Base-by-base conservation (phyloP, 2,797 vertebrate genomes). In the Danionella dracula region DNA sequence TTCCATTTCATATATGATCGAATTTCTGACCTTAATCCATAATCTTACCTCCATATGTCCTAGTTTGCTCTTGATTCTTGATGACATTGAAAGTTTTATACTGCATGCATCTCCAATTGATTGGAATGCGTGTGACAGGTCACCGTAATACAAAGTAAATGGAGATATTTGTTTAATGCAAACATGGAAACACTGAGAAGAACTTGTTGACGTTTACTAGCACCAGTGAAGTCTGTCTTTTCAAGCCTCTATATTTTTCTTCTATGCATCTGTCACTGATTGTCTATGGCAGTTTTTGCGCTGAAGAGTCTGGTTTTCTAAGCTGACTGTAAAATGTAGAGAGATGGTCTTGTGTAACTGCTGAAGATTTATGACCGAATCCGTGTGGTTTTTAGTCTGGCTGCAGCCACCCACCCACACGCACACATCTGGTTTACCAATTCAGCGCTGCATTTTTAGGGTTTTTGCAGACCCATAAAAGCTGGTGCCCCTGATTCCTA, bases 381-480 rank as follows among this genome's bases (percentile, higher is more conserved):
- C 11, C 50, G 12, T 49, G 51, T 38, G 19, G 10, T 19, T 34
- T 8, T 21, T 50, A n/a, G 16, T 41, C 48, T 15, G 8, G 34
- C 17, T 56, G 21, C 17, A 38, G 8, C 19, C 32, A 7, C 71
- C 31, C 12, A 55, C 23, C n/a, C 31, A 37, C 23, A 27, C 23
- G 34, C 12, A 55, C 23, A 16, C 31, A 37, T 19, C 61, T 40
- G 66, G 68, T 76, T 79, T 64, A 70, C 64, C 56, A 2, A 21
- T 48, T 65, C 71, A 68, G 46, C 42, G 68, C 32, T 7, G 6
- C 27, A 31, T 38, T 72, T 71, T 71, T 79, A 59, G 54, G 46
- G 23, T 60, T 41, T 49, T 6, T 72, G 69, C 67, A 75, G 75
- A 70, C 44, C 49, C 46, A 45, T 75, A 71, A 44, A 73, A 69